Evolutionary conservation across 2,888 invertebrate species (phyloP).

Genomic region (Priocnemis perturbator): DNA sequence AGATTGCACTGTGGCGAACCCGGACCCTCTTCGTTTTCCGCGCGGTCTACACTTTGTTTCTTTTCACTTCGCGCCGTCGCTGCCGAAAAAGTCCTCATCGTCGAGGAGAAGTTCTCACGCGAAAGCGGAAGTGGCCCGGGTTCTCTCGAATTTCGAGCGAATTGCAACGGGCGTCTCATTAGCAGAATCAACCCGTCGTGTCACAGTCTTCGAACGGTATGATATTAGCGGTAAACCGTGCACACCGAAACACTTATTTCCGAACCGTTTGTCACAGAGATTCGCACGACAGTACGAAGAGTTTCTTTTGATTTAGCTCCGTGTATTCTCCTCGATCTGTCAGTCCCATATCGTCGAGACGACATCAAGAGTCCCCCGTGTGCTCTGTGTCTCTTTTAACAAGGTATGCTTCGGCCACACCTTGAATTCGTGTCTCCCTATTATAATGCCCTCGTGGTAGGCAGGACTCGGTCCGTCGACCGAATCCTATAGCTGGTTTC

Average conservation of each 20-base stretch:
- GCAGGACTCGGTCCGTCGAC: slow-evolving; percentile 69
- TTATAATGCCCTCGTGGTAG: slow-evolving; percentile 74
- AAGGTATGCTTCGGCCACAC: slow-evolving; percentile 29
- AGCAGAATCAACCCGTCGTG: slow-evolving; percentile 34
- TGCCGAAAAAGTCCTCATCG: slow-evolving; percentile 12
- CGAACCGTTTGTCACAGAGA: slow-evolving; percentile 37
- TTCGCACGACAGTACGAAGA: slow-evolving; percentile 45
- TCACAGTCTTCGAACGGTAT: slow-evolving; percentile 53
- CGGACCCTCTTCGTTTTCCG: slow-evolving; percentile 50
- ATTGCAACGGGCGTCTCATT: slow-evolving; percentile 46
- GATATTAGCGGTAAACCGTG: slow-evolving; percentile 43
- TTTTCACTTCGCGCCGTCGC: slow-evolving; percentile 4
- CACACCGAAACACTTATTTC: slow-evolving; percentile 48
- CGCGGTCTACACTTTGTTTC: slow-evolving; percentile 3
- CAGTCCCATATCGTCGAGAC: slow-evolving; percentile 18
- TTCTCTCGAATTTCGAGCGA: slow-evolving; percentile 63
- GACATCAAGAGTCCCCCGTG: no score
- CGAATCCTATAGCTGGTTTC: slow-evolving; percentile 74
- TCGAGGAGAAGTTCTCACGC: slow-evolving; percentile 23
- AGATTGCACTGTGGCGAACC: slow-evolving; percentile 72
- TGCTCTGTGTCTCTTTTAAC: slow-evolving; percentile 16
- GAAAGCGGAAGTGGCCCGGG: slow-evolving; percentile 53
- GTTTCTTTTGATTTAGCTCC: slow-evolving; percentile 65
- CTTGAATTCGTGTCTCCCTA: slow-evolving; percentile 44
- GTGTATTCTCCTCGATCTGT: slow-evolving; percentile 29